phyloP scores from a whole-genome alignment of 2,797 vertebrate species.

The Dryobates pubescens region DNA sequence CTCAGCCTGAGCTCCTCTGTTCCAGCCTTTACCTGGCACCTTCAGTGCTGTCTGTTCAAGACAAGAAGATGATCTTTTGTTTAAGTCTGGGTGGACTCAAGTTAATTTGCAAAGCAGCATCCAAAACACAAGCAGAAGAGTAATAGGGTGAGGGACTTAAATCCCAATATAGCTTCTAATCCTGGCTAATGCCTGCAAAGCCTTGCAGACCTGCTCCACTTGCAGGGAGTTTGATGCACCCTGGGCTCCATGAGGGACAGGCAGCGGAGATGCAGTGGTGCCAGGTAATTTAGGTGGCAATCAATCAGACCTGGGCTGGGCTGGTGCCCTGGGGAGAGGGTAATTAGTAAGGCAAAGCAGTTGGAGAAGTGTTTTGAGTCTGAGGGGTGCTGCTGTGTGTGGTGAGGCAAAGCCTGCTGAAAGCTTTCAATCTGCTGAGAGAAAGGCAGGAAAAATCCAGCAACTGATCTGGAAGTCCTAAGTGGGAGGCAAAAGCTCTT shows the following conservation, averaged over 20 bases:
- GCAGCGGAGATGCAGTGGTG: conserved; percentile 35
- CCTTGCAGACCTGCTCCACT: conserved; percentile 67
- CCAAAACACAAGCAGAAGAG: conserved; percentile 66
- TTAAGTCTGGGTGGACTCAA: conserved; percentile 18
- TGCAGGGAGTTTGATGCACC: conserved; percentile 22
- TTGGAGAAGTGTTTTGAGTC: background rate
- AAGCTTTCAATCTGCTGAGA: background rate
- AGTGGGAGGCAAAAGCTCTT: background rate
- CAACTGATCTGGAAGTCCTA: background rate
- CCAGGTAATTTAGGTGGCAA: conserved; percentile 22
- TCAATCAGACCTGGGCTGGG: background rate
- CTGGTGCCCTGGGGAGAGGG: background rate
- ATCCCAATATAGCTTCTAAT: conserved; percentile 83
- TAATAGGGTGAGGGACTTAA: conserved; percentile 79
- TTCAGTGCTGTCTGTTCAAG: background rate
- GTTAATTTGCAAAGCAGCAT: conserved; percentile 51
- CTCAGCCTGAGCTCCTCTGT: background rate
- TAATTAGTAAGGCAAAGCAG: background rate
- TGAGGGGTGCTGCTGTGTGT: background rate
- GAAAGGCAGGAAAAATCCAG: background rate
- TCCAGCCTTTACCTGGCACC: background rate
- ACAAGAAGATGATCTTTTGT: background rate
- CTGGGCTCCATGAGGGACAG: background rate
- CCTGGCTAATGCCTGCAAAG: conserved; percentile 77
- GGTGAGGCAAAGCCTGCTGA: background rate